Evolutionary conservation across 2,113 vertebrate genomes (phyloP).

Genomic region (Atractosteus spatula): DNA sequence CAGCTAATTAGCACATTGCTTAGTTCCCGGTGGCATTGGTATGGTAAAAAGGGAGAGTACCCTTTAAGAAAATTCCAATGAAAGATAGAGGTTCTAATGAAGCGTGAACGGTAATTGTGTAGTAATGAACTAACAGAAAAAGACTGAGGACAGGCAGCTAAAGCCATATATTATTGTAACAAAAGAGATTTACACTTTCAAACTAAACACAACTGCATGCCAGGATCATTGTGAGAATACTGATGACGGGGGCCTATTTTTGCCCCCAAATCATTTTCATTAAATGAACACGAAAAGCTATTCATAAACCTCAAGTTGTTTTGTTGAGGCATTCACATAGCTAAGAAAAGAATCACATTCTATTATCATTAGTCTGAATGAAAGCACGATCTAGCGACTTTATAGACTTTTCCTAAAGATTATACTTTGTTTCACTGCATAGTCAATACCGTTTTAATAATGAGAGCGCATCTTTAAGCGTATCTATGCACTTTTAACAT

Average conservation of each 20-base stretch:
- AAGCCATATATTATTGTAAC: conserved; percentile 96
- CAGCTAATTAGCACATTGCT: conserved; percentile 94
- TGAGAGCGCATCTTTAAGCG: background rate
- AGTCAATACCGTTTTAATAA: background rate
- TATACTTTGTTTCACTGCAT: conserved; percentile 36
- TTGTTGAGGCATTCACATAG: conserved; percentile 77
- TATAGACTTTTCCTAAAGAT: conserved; percentile 55
- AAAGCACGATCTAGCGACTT: conserved; percentile 50
- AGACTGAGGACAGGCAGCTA: conserved; percentile 91
- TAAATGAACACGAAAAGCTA: conserved; percentile 98
- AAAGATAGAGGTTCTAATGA: conserved; percentile 95
- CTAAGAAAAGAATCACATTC: conserved; percentile 84
- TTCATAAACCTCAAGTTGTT: conserved; percentile 89
- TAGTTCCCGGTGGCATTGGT: conserved; percentile 81
- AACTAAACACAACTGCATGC: conserved; percentile 96
- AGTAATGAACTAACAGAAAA: conserved; percentile 98
- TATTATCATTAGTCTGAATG: conserved; percentile 80
- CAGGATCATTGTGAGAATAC: conserved; percentile 83
- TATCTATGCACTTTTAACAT: background rate
- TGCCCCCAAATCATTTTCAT: conserved; percentile 88
- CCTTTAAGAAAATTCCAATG: conserved; percentile 68
- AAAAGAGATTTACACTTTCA: conserved; percentile 98
- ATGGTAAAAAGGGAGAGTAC: conserved; percentile 83
- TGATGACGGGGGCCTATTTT: conserved; percentile 78
- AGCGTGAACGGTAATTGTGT: conserved; percentile 98